These are phyloP conservation scores for Peromyscus leucopus DNA, from an alignment of 2,113 vertebrate genomes.

Conservation along the genomic window DNA sequence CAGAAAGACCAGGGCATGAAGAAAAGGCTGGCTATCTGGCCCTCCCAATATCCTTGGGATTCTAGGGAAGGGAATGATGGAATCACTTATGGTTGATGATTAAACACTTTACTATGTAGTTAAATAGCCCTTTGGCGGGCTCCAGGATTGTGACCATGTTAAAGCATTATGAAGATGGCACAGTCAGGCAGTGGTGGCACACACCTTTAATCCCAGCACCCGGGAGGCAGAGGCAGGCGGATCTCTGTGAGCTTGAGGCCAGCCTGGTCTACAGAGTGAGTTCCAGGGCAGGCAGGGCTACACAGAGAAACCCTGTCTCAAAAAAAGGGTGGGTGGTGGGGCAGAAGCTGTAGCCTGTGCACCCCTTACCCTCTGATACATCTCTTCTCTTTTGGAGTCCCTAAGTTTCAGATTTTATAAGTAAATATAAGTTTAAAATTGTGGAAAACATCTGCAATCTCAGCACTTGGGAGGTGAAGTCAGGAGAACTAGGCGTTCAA, in stretches of 20 bases:
- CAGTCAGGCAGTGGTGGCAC: background rate
- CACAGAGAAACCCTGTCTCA: background rate
- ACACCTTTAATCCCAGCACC: background rate
- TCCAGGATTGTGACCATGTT: background rate
- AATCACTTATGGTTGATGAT: background rate
- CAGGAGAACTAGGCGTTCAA: background rate
- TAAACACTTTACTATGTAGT: background rate
- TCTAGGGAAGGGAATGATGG: background rate
- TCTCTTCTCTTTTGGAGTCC: background rate
- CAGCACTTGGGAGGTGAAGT: background rate
- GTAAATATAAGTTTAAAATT: background rate
- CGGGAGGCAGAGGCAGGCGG: background rate
- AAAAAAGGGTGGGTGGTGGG: no score
- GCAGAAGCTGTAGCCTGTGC: background rate
- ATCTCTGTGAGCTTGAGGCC: background rate
- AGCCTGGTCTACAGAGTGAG: background rate
- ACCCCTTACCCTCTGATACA: background rate
- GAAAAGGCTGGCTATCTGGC: background rate
- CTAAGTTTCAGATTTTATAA: background rate
- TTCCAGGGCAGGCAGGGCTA: background rate
- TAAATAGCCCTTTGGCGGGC: background rate
- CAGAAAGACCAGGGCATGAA: background rate
- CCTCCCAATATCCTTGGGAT: background rate
- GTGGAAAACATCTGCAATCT: background rate
- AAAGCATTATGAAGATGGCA: background rate